phyloP scores from a whole-genome alignment of 2,797 vertebrate species.

The Nannoperca obscura region DNA sequence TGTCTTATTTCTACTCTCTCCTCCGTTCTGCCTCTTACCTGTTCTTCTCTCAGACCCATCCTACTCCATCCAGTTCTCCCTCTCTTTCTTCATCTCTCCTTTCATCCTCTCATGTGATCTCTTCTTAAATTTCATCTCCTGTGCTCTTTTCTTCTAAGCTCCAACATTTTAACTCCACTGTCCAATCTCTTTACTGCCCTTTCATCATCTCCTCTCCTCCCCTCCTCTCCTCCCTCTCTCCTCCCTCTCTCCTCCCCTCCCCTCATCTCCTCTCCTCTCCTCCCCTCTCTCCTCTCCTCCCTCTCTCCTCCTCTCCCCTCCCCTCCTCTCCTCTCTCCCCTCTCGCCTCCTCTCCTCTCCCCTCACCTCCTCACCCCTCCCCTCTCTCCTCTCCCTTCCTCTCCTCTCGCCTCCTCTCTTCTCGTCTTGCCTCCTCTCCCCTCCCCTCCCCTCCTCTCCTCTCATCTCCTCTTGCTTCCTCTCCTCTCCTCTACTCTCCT shows the following conservation, averaged over 20 bases:
- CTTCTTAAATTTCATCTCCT: constrained; percentile 32
- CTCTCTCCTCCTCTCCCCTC: neutral
- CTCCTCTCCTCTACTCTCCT: neutral
- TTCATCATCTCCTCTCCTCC: neutral
- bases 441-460: constrained; percentile 4
- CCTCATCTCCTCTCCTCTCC: constrained; percentile 2
- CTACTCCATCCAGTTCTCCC: neutral
- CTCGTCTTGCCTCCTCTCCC: neutral
- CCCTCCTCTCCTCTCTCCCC: neutral
- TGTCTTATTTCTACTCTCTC: constrained; percentile 24
- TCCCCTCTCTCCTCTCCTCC: neutral
- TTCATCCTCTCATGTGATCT: constrained; percentile 21
- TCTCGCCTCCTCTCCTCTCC: neutral
- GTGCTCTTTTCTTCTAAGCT: neutral
- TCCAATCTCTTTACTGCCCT: neutral
- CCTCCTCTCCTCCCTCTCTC: constrained; percentile 1
- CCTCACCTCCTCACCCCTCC: constrained; percentile 1
- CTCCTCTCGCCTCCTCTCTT: neutral
- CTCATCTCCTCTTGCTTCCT: no score
- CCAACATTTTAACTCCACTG: neutral
- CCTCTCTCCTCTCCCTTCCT: neutral
- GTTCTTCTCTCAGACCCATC: neutral
- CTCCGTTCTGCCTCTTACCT: neutral
- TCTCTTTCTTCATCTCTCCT: constrained; percentile 21
- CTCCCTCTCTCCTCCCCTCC: neutral